phyloP scores from a whole-genome alignment of 2,797 vertebrate genomes.

The Babyrousa celebensis region DNA sequence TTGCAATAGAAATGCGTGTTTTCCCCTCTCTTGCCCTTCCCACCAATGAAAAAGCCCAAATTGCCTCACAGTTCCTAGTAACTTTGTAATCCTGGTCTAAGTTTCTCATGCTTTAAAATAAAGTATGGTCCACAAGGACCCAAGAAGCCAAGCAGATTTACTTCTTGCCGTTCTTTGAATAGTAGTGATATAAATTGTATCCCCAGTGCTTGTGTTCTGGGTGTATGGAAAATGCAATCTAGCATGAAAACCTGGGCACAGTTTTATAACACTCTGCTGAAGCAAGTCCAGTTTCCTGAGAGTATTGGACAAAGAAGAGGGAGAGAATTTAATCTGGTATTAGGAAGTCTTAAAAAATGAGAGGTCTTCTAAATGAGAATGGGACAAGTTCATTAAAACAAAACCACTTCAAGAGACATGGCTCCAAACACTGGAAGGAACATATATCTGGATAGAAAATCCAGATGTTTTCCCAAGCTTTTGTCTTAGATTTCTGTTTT shows the following conservation, averaged over 20 bases:
- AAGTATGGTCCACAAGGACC: not conserved
- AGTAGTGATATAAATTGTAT: constrained; percentile 37
- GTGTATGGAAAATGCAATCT: constrained; percentile 1
- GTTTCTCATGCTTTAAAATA: constrained; percentile 44
- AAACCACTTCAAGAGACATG: constrained; percentile 1
- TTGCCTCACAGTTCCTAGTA: not conserved
- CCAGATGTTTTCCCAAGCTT: not conserved
- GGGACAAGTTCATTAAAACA: constrained; percentile 10
- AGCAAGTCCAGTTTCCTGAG: constrained; percentile 45
- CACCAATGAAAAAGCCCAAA: not conserved
- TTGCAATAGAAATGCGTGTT: not conserved
- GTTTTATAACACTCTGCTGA: constrained; percentile 10
- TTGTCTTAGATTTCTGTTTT: constrained; percentile 31
- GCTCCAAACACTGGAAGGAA: not conserved
- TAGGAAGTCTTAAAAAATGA: constrained; percentile 16
- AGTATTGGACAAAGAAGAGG: not conserved
- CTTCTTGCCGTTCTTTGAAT: constrained; percentile 57
- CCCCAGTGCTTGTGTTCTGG: not conserved
- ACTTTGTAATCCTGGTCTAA: constrained; percentile 3
- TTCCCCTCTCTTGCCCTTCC: not conserved
- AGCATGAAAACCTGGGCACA: constrained; percentile 17
- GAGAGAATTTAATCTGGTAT: constrained; percentile 33
- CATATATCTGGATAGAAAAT: constrained; percentile 5
- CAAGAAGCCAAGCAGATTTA: constrained; percentile 18
- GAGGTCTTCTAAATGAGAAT: constrained; percentile 58